Percentiles rank a stretch among this genome's conserved stretches.
phyloP scores from a whole-genome alignment of 2,888 invertebrate species.

The Sericinus montela region DNA sequence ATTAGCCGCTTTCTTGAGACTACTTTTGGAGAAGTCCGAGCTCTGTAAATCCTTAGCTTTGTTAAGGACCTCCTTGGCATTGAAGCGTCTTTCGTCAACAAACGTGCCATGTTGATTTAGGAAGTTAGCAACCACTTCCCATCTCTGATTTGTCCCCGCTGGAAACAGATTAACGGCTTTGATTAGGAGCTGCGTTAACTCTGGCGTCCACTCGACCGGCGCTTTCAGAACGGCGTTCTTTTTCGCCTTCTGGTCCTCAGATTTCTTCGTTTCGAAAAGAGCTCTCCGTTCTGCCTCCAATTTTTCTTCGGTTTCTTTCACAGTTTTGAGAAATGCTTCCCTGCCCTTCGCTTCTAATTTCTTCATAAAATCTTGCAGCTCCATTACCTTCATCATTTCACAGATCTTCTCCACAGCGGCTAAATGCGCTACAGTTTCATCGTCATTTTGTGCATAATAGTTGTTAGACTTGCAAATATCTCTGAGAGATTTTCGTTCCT shows the following conservation, averaged over 20 bases:
- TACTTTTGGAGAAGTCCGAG: slow-evolving; percentile 90
- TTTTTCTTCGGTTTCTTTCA: slow-evolving; percentile 85
- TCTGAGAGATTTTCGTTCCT: slow-evolving; percentile 89
- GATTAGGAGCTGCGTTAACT: slow-evolving; percentile 93
- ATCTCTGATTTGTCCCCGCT: slow-evolving; percentile 94
- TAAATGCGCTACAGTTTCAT: slow-evolving; percentile 89
- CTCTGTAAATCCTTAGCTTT: slow-evolving; percentile 98
- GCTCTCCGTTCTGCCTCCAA: slow-evolving; percentile 88
- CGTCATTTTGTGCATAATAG: slow-evolving; percentile 86
- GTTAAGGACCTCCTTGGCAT: slow-evolving; percentile 94
- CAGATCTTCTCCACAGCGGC: slow-evolving; percentile 95
- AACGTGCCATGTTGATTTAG: slow-evolving; percentile 91
- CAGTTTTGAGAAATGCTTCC: slow-evolving; percentile 82
- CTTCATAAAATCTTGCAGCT: slow-evolving; percentile 87
- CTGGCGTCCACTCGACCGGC: slow-evolving; percentile 87
- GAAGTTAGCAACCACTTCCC: slow-evolving; percentile 97
- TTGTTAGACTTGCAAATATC: slow-evolving; percentile 89
- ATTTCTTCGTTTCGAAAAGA: slow-evolving; percentile 71
- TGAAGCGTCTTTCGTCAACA: slow-evolving; percentile 80
- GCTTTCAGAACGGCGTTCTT: slow-evolving; percentile 63
- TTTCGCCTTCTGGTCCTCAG: slow-evolving; percentile 64
- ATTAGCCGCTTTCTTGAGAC: slow-evolving; percentile 92
- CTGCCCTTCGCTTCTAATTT: slow-evolving; percentile 82
- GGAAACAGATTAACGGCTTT: slow-evolving; percentile 99
- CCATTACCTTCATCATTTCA: slow-evolving; percentile 85